phyloP scores from a whole-genome alignment of 2,797 vertebrate species.

The Alcedo quadribrachys region DNA sequence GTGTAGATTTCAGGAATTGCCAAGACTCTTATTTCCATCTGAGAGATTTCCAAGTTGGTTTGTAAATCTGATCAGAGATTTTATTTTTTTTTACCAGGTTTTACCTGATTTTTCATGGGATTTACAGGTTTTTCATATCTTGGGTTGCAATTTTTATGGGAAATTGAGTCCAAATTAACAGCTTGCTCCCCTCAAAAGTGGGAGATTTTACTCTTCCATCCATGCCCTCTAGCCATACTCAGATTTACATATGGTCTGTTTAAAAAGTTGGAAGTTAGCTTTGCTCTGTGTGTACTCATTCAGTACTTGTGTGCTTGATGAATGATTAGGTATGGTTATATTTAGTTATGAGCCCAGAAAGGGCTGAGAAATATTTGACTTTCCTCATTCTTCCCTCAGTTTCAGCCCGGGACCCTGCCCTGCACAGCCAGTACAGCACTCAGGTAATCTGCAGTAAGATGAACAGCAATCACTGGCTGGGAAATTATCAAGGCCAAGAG shows the following conservation, averaged over 20 bases:
- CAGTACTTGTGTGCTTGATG: neutral
- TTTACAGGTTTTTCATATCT: neutral
- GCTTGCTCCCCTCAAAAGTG: neutral
- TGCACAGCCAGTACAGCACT: constrained; percentile 83
- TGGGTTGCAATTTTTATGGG: neutral
- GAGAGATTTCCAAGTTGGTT: neutral
- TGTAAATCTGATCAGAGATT: neutral
- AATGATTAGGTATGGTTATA: neutral
- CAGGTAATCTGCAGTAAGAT: constrained; percentile 80
- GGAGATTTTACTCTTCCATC: neutral
- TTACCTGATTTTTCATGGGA: neutral
- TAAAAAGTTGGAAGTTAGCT: neutral
- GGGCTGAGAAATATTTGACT: neutral
- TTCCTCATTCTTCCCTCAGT: constrained; percentile 76
- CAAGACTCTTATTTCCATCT: neutral
- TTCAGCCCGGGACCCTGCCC: constrained; percentile 78
- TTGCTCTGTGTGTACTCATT: neutral
- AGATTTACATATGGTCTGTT: neutral
- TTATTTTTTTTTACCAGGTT: neutral
- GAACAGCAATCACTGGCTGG: neutral
- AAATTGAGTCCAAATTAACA: neutral
- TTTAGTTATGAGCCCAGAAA: neutral
- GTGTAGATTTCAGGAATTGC: neutral
- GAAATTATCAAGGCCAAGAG: neutral
- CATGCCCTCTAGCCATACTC: neutral